A percentile compares a stretch with the other conserved stretches of the same genome.
phyloP scores from a whole-genome alignment of 2,797 vertebrate species.

The Peromyscus melanophrys region DNA sequence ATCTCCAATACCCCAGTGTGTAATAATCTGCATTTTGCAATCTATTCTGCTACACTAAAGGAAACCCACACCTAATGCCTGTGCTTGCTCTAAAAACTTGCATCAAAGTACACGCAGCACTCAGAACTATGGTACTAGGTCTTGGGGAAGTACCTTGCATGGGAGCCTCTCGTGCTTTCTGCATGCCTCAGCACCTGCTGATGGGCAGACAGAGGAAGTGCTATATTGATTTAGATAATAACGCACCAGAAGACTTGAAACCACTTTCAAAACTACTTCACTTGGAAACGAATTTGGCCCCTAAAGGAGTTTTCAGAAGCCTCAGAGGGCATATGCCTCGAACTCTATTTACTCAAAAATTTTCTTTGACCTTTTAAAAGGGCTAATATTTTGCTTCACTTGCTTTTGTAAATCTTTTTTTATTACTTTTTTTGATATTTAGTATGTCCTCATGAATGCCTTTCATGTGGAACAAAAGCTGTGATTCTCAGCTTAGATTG shows the following conservation, averaged over 20 bases:
- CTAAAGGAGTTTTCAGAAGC: slow-evolving; percentile 79
- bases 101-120: slow-evolving; percentile 36
- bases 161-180: slow-evolving; percentile 63
- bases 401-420: slow-evolving; percentile 66
- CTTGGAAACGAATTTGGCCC: slow-evolving; percentile 68
- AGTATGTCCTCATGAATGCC: background rate
- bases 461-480: slow-evolving; percentile 58
- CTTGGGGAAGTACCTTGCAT: slow-evolving; percentile 77
- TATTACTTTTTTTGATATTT: slow-evolving; percentile 41
- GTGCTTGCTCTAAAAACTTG: slow-evolving; percentile 38
- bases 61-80: slow-evolving; percentile 65
- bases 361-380: slow-evolving; percentile 77
- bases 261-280: slow-evolving; percentile 74
- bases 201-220: slow-evolving; percentile 69
- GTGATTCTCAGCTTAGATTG: background rate
- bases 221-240: slow-evolving; percentile 70
- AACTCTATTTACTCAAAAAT: slow-evolving; percentile 64
- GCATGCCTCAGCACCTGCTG: slow-evolving; percentile 67
- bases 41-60: background rate
- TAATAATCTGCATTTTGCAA: slow-evolving; percentile 51
- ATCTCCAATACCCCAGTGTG: slow-evolving; percentile 13
- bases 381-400: slow-evolving; percentile 72
- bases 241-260: slow-evolving; percentile 74
- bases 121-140: slow-evolving; percentile 25
- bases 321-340: slow-evolving; percentile 58